Percentiles rank a stretch among this genome's conserved stretches.
These are phyloP conservation scores for Jacana jacana DNA, from an alignment of 2,113 vertebrate genomes.

Conservation along the genomic window DNA sequence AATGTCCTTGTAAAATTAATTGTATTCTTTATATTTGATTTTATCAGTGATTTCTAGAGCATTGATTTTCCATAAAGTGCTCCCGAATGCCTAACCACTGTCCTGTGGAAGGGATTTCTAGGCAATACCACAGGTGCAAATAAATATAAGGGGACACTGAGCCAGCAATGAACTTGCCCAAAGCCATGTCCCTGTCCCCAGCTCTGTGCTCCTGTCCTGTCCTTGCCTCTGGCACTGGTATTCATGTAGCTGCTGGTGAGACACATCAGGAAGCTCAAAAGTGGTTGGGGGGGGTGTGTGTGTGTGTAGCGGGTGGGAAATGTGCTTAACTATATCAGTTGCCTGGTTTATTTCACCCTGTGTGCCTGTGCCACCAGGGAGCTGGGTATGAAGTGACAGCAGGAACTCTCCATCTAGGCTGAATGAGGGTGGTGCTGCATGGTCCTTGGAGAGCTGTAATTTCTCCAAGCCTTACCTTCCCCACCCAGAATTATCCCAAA, in stretches of 20 bases:
- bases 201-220: background rate
- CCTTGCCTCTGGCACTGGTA: background rate
- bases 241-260: background rate
- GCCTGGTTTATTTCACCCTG: background rate
- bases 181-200: background rate
- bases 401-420: background rate
- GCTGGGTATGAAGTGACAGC: background rate
- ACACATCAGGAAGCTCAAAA: background rate
- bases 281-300: background rate
- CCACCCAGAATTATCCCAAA: background rate
- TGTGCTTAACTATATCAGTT: rapidly evolving
- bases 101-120: background rate
- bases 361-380: background rate
- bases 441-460: rapidly evolving
- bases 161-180: background rate
- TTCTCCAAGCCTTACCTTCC: background rate
- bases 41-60: background rate
- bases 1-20: background rate
- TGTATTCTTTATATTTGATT: background rate
- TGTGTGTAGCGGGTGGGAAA: too few species aligned
- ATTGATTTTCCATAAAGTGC: background rate
- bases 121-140: too few species aligned
- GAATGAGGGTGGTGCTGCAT: background rate
- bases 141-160: background rate
- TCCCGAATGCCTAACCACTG: background rate